A percentile compares a stretch with the other conserved stretches of the same genome.
phyloP scores from a whole-genome alignment of 2,113 vertebrate genomes.

The Amphiprion ocellaris region DNA sequence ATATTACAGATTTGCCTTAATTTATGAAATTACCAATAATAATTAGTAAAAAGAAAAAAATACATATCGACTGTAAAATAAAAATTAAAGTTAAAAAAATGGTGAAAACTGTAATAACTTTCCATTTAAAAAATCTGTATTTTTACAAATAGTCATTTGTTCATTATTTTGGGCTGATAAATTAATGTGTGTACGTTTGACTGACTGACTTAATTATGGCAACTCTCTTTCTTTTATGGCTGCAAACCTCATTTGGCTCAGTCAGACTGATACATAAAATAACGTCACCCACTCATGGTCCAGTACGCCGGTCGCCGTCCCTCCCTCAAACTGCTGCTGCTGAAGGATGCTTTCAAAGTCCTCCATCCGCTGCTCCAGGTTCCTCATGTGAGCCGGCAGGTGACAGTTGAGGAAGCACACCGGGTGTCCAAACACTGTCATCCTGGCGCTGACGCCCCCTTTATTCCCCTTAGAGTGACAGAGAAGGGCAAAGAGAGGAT shows the following conservation, averaged over 20 bases:
- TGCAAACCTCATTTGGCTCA: neutral
- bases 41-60: too few relatives aligned
- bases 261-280: neutral
- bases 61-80: too few relatives aligned
- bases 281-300: slow-evolving; percentile 92
- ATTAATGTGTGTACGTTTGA: too few relatives aligned
- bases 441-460: slow-evolving; percentile 92
- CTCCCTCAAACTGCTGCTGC: slow-evolving; percentile 96
- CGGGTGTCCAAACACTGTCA: slow-evolving; percentile 93
- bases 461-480: slow-evolving; percentile 91
- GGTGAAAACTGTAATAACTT: too few relatives aligned
- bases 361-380: slow-evolving; percentile 95
- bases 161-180: neutral
- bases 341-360: slow-evolving; percentile 98
- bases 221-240: neutral
- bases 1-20: too few relatives aligned
- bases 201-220: too few relatives aligned
- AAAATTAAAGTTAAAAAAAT: too few relatives aligned
- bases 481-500: neutral
- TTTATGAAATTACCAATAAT: too few relatives aligned
- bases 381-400: slow-evolving; percentile 97
- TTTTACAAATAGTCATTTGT: neutral
- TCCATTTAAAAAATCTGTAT: too few relatives aligned
- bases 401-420: slow-evolving; percentile 99
- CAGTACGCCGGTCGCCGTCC: slow-evolving; percentile 89